phyloP scores from a whole-genome alignment of 2,888 invertebrate species.

The Pandemis cinnamomeana region DNA sequence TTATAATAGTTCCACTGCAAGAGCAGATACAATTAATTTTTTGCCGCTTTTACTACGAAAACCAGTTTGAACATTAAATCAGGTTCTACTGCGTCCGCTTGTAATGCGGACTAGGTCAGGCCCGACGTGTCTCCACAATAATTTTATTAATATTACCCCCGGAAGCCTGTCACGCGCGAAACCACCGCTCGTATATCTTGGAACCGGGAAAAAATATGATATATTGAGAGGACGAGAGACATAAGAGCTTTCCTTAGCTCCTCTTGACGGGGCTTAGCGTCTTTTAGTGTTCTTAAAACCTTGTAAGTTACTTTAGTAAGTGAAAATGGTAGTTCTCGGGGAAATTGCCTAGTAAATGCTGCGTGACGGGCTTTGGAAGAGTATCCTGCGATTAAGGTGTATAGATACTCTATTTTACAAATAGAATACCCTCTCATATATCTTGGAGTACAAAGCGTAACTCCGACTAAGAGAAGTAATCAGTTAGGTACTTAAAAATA shows the following conservation, averaged over 20 bases:
- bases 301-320: conserved; percentile 55
- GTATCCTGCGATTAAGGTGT: neutral
- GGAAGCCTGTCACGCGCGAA: conserved; percentile 81
- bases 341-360: neutral
- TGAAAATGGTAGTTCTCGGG: conserved; percentile 43
- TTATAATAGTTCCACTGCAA: too few species aligned
- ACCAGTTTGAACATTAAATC: neutral
- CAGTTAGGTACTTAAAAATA: too few species aligned
- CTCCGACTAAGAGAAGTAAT: too few species aligned
- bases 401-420: neutral
- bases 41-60: neutral
- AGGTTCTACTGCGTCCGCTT: conserved; percentile 12
- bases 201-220: conserved; percentile 80
- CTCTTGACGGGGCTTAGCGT: conserved; percentile 70
- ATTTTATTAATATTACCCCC: conserved; percentile 84
- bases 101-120: conserved; percentile 64
- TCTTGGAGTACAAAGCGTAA: too few species aligned
- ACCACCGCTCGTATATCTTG: conserved; percentile 79
- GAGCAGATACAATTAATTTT: too few species aligned
- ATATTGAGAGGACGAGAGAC: conserved; percentile 80
- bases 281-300: conserved; percentile 69
- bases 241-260: conserved; percentile 76
- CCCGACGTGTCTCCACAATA: conserved; percentile 80
- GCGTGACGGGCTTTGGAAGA: neutral
- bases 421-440: too few species aligned